Evolutionary conservation across 1,140 invertebrate species (phyloP), one percentile per base, ranked within the genome.

Genomic region (Bombus vancouverensis): DNA sequence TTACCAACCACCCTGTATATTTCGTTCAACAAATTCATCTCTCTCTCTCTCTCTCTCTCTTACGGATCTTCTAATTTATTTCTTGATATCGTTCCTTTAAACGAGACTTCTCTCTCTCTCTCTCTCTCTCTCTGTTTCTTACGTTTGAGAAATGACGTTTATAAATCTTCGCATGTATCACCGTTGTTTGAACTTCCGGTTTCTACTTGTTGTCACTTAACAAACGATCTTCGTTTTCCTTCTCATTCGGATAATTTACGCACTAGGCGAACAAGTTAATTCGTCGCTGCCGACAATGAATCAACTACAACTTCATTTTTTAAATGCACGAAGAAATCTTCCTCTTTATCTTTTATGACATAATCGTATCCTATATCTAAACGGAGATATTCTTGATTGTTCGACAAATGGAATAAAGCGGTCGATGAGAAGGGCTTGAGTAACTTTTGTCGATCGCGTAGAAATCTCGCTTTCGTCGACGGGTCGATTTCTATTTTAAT

Each of bases 111-210:
- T 59, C 32, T 59, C 68, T 15, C 12, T 32, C 37, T n/a, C 37
- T n/a, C n/a, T n/a, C n/a, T 15, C 34, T 34, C 34, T 34, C 34
- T 34, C 34, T 34, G 34, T 59, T 28, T 57, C 4, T 28, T 13
- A 15, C 53, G 1, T 28, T 28, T n/a, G 18, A 10, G 9, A 73
- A 62, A 73, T 44, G 9, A 59, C 47, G n/a, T 62, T 73, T 65
- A 81, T 73, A 73, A 73, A 81, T 81, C 66, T 81, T 37, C 32
- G n/a, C 42, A 71, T 71, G 15, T 9, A 53, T 53, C 18, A 22
- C 6, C 47, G 0, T 53, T 8, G 47, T 6, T 53, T 22, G 18
- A 53, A 53, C 47, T 53, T 66, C 25, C 37, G 13, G 53, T 22
- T 9, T 18, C 37, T 39, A n/a, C 44, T 34, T 28, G 12, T 25